Percentiles rank a stretch among this genome's conserved stretches.
Conservation (phyloP, 1,140 invertebrate species). For the Atta cephalotes region DNA sequence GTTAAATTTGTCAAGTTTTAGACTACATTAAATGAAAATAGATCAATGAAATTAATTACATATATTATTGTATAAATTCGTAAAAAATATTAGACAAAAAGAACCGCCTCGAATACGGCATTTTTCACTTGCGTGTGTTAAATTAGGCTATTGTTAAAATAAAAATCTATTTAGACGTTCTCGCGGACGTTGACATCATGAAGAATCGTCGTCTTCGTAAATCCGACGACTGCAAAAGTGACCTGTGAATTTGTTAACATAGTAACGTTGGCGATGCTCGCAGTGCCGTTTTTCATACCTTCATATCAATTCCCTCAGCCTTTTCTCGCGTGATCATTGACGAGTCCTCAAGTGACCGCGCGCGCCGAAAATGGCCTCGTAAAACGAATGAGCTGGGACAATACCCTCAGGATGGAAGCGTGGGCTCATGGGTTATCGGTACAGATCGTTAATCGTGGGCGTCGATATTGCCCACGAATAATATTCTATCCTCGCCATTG, state of each 20-base stretch:
- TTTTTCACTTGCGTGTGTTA: no score
- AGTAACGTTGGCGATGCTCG: conserved; percentile 65
- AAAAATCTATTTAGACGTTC: not conserved
- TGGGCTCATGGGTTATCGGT: conserved; percentile 67
- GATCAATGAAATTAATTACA: no score
- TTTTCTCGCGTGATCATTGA: conserved; percentile 62
- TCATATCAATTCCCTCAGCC: conserved; percentile 45
- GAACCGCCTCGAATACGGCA: no score
- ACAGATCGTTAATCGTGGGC: conserved; percentile 72
- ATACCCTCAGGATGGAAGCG: conserved; percentile 53
- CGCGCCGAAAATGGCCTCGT: conserved; percentile 70
- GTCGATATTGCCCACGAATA: conserved; percentile 62
- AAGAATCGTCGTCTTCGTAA: not conserved
- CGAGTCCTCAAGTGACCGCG: conserved; percentile 64
- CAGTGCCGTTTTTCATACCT: conserved; percentile 59
- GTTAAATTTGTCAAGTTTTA: not conserved
- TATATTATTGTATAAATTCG: no score
- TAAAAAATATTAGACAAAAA: no score
- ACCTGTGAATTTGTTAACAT: conserved; percentile 46
- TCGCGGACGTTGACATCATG: not conserved
- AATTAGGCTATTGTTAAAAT: not conserved
- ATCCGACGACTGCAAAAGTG: not conserved
- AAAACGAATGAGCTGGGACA: conserved; percentile 67
- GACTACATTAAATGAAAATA: no score
- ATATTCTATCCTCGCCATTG: conserved; percentile 63